phyloP scores from a whole-genome alignment of 37 sponge, comb jelly and placozoan species.

The Mnemiopsis leidyi region DNA sequence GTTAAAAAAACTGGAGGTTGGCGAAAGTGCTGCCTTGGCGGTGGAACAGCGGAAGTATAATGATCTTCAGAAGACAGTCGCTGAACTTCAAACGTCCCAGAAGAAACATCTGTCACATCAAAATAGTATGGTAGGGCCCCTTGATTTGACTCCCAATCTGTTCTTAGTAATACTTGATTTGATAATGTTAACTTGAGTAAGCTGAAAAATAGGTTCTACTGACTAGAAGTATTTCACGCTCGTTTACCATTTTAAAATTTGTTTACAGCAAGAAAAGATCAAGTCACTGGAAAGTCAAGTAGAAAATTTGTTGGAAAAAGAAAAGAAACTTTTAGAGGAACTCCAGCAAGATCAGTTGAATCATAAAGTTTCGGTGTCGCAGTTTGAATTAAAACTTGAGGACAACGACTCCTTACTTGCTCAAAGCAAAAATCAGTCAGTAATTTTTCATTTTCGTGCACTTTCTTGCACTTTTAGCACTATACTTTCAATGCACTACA shows the following conservation, averaged over 20 bases:
- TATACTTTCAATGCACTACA: too few species aligned
- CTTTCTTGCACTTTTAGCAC: too few species aligned
- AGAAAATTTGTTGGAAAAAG: not conserved
- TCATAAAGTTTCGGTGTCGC: not conserved
- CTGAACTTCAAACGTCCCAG: not conserved
- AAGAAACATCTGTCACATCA: not conserved
- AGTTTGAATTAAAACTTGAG: conserved; percentile 1
- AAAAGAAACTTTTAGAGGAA: not conserved
- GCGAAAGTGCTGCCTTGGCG: conserved; percentile 56
- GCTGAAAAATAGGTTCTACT: too few species aligned
- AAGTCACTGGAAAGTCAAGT: not conserved
- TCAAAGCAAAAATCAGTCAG: conserved; percentile 23
- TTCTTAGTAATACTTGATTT: too few species aligned
- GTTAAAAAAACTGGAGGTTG: conserved; percentile 17
- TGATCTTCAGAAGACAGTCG: not conserved
- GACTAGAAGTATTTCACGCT: too few species aligned
- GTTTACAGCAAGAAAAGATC: not conserved
- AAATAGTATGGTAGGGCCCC: not conserved
- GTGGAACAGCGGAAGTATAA: not conserved
- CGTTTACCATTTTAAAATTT: too few species aligned
- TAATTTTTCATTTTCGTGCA: too few species aligned
- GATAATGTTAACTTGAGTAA: too few species aligned
- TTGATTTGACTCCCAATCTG: too few species aligned
- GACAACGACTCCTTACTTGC: not conserved
- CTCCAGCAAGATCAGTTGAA: not conserved